Evolutionary conservation across 2,113 vertebrate species (phyloP).

Genomic region (Garra rufa): DNA sequence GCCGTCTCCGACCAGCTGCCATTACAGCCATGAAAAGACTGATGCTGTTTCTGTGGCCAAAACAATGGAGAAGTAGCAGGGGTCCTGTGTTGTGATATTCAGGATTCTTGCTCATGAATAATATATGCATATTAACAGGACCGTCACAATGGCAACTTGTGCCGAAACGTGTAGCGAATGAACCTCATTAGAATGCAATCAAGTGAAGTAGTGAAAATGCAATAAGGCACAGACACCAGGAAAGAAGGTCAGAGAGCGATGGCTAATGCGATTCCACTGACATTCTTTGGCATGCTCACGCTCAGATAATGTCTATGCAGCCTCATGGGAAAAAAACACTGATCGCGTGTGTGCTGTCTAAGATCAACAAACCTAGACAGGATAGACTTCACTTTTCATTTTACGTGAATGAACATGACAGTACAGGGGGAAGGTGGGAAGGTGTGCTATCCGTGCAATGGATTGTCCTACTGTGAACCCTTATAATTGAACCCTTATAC

Average conservation of each 20-base stretch:
- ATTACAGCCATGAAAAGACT: slow-evolving; percentile 41
- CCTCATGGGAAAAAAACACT: not conserved
- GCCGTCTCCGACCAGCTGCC: slow-evolving; percentile 56
- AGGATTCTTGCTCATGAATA: slow-evolving; percentile 40
- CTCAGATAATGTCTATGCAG: slow-evolving; percentile 10
- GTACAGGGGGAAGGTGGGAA: not conserved
- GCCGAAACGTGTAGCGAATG: slow-evolving; percentile 8
- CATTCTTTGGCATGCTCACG: not conserved
- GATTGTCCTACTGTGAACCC: not conserved
- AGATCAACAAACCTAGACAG: not conserved
- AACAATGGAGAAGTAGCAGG: slow-evolving; percentile 30
- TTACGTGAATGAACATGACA: not conserved
- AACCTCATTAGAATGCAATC: slow-evolving; percentile 29
- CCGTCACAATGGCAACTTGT: slow-evolving; percentile 23
- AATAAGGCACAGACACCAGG: slow-evolving; percentile 6
- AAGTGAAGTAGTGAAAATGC: not conserved
- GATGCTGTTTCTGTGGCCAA: not conserved
- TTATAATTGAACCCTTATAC: not conserved
- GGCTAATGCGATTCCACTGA: slow-evolving; percentile 8
- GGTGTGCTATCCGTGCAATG: no score
- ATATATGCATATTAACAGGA: slow-evolving; percentile 48
- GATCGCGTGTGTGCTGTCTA: not conserved
- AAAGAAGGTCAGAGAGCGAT: slow-evolving; percentile 12
- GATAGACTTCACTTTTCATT: not conserved
- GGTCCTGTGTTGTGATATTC: slow-evolving; percentile 30